phyloP scores from a whole-genome alignment of 1,140 invertebrate species.

The Periplaneta americana region DNA sequence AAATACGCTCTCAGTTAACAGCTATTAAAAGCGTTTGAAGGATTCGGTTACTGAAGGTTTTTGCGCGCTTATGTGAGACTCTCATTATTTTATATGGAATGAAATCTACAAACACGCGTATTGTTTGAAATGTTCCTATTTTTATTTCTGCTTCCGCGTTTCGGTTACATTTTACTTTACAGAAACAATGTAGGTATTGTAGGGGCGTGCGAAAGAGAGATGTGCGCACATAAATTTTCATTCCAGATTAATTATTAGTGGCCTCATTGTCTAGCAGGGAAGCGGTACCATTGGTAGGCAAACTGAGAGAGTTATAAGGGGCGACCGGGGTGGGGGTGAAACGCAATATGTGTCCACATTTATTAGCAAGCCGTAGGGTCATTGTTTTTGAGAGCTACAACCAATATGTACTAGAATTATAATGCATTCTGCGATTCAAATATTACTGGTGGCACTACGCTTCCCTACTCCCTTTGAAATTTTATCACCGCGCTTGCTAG shows the following conservation, averaged over 20 bases:
- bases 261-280: neutral
- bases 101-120: neutral
- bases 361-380: neutral
- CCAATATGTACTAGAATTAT: neutral
- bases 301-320: neutral
- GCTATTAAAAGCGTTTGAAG: neutral
- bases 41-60: neutral
- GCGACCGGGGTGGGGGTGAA: neutral
- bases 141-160: neutral
- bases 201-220: neutral
- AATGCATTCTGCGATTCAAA: neutral
- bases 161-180: neutral
- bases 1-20: too few species aligned
- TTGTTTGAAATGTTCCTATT: neutral
- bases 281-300: too few species aligned
- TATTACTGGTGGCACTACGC: neutral
- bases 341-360: neutral
- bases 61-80: neutral
- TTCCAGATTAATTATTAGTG: neutral
- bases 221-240: neutral
- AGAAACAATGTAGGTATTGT: neutral
- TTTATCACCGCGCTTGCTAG: neutral
- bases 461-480: neutral
- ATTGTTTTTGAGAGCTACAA: neutral
- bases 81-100: neutral